Base-by-base conservation (phyloP, 2,797 vertebrate species). In the Rachycentron canadum region DNA sequence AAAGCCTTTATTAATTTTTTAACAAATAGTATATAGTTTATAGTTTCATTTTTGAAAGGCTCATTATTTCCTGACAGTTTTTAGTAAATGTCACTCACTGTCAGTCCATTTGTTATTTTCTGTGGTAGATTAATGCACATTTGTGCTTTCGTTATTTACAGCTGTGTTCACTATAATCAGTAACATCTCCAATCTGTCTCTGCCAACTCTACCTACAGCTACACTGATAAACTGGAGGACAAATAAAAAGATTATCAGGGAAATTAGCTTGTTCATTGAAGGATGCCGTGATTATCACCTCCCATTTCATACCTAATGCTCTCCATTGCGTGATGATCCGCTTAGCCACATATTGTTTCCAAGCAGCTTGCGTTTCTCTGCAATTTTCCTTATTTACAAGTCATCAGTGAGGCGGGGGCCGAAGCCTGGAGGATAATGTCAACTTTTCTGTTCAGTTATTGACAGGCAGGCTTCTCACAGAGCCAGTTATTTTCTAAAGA, bases 361-460 rank as follows among this genome's bases (percentile, higher is more conserved):
- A 74, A 82, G 80, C 61, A 74, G 76, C 76, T 69, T 21, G 32
- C 68, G 12, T 71, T 76, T 78, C 79, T 72, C 65, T 28, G 55
- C 57, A 84, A 81, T 85, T 86, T 79, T 79, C 67, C 70, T 86
- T 88, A 86, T 92, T 90, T 86, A 82, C 79, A 73, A 77, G 78
- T 78, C 61, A 57, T 80, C 82, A 66, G 66, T 25, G 69, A 73
- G 57, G 52, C 5, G 1, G 32, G 53, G 38, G 77, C 49, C 5
- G n/a, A 28, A 78, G 66, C 49, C 76, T 63, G 75, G 60, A 71
- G 81, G 70, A 88, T 76, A 76, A 87, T 81, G 73, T 85, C 79
- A 79, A 73, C 63, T 60, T 79, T 57, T 84, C 81, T 40, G 73
- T 68, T 78, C 34, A 47, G 50, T 50, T 83, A 81, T 71, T 84